Base-by-base conservation (phyloP, 2,113 vertebrate genomes). In the Pachycephala philippinensis region DNA sequence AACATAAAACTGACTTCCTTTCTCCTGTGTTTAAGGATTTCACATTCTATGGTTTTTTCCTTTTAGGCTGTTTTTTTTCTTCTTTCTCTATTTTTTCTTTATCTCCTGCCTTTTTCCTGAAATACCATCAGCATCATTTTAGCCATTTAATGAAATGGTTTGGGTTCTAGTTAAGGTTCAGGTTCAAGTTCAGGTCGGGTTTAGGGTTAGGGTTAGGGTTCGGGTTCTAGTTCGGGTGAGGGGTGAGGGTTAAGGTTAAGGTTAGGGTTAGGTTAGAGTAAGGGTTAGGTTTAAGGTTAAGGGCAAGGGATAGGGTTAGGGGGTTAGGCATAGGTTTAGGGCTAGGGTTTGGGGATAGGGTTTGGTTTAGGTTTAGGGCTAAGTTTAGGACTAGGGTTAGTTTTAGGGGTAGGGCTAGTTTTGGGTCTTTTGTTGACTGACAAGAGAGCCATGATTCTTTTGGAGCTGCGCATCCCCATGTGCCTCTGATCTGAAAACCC, bases 391-490 rank as follows among this genome's bases (percentile, higher is more conserved):
- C 14, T 49, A 49, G 47, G 10, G 26, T 15, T 28, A 52, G 27
- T 15, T 0, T 17, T 53, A 53, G 28, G 10, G 52, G 30, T 15
- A 47, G 10, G 20, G 5, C 22, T 23, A 20, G 15, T 27, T 6
- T 30, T 52, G 17, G 6, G 57, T 37, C 9, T 15, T 23, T 9
- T 35, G 5, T 37, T 37, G 30, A 68, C n/a, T 56, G 44, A 85
- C 27, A 31, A 94, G 87, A 71, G 69, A 82, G 40, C 44, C 0
- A 1, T 45, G 74, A 83, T 65, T 87, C 78, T 93, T 30, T 64
- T 3, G 0, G 61, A 90, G 74, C 61, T 60, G 26, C 0, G 0
- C 60, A 39, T 70, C 15, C 70, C 30, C 49, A 15, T 7, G 44
- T 49, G 80, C 22, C 37, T 79, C 70, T 33, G 40, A 82, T 49